phyloP scores from a whole-genome alignment of 2,113 vertebrate genomes.

The Gobius niger region DNA sequence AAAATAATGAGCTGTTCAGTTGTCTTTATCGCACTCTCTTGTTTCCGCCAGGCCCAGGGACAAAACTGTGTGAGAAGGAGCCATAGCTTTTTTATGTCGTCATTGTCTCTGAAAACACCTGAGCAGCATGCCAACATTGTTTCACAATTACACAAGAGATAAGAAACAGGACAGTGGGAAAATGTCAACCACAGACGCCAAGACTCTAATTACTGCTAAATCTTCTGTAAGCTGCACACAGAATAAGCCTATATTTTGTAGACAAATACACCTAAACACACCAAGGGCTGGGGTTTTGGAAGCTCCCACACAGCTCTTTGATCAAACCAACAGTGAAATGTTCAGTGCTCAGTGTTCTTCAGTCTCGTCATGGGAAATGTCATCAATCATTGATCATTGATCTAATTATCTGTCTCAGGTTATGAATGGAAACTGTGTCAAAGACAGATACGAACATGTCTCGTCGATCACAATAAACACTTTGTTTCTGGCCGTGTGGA shows the following conservation, averaged over 20 bases:
- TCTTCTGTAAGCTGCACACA: neutral
- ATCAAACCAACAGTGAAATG: neutral
- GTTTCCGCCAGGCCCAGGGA: conserved; percentile 7
- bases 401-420: conserved; percentile 32
- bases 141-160: conserved; percentile 22
- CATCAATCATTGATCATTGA: conserved; percentile 24
- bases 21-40: neutral
- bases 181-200: conserved; percentile 5
- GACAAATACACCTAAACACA: neutral
- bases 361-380: conserved; percentile 2
- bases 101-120: conserved; percentile 30
- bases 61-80: conserved; percentile 5
- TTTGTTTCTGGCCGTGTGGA: conserved; percentile 22
- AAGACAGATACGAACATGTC: conserved; percentile 57
- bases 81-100: conserved; percentile 2
- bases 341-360: neutral
- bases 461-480: conserved; percentile 46
- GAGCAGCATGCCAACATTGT: conserved; percentile 19
- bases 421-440: conserved; percentile 41
- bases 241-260: conserved; percentile 1
- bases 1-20: conserved; percentile 11
- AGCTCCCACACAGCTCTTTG: neutral
- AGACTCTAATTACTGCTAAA: conserved; percentile 16
- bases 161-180: conserved; percentile 23
- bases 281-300: neutral